These are phyloP conservation scores for Formica selysi DNA, from an alignment of 1,140 invertebrate genomes.

Conservation along the genomic window DNA sequence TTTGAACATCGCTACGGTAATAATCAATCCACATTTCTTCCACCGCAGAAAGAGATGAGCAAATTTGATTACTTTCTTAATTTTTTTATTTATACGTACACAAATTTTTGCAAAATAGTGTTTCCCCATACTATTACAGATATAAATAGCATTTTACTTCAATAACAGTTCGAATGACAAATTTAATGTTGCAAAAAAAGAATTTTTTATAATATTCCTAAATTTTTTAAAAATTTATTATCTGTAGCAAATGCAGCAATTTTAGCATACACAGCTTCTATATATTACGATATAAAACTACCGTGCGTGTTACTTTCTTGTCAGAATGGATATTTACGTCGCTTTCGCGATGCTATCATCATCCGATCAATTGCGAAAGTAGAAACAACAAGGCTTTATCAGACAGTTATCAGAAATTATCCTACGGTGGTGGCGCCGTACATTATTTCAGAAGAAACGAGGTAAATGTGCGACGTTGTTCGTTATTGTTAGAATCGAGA, in stretches of 20 bases:
- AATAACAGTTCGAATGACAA: not conserved
- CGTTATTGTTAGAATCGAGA: not conserved
- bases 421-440: not conserved
- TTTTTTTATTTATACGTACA: not conserved
- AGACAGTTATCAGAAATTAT: not conserved
- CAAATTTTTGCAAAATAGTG: too few relatives aligned
- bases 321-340: not conserved
- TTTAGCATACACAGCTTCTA: not conserved
- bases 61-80: not conserved
- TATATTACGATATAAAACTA: not conserved
- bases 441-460: not conserved
- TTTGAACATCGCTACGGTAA: not conserved
- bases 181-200: not conserved
- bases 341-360: not conserved
- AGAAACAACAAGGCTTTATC: slow-evolving; percentile 23
- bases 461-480: not conserved
- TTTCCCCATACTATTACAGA: too few relatives aligned
- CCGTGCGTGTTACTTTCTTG: not conserved
- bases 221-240: not conserved
- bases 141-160: not conserved
- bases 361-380: slow-evolving; percentile 14
- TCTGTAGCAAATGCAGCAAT: not conserved
- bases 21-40: not conserved
- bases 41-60: not conserved
- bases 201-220: not conserved